Percentiles rank a stretch among this genome's conserved stretches.
Evolutionary conservation across 2,888 invertebrate species (phyloP).

Genomic region (Pilophorus perplexus): DNA sequence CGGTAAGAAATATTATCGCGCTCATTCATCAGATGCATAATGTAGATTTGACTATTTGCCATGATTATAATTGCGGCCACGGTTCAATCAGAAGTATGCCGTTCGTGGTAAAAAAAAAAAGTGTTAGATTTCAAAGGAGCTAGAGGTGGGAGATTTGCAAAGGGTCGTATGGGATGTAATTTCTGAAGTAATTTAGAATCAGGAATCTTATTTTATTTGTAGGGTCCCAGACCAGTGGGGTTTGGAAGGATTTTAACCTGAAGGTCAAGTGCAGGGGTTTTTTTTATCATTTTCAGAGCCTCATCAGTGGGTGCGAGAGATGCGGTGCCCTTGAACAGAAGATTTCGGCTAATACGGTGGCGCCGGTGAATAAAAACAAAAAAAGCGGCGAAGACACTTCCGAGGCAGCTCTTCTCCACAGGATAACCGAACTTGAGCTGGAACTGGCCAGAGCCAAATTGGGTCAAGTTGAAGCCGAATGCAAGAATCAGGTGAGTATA

Average conservation of each 20-base stretch:
- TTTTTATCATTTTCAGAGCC: conserved; percentile 53
- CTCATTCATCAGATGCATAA: not conserved
- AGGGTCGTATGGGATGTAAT: no score
- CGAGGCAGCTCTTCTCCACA: conserved; percentile 56
- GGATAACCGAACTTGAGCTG: conserved; percentile 85
- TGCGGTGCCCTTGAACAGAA: conserved; percentile 51
- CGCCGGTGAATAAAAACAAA: not conserved
- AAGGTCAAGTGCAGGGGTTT: not conserved
- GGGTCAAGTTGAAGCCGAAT: conserved; percentile 95
- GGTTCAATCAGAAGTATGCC: no score
- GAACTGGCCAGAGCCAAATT: conserved; percentile 96
- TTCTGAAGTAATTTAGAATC: no score
- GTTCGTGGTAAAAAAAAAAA: no score
- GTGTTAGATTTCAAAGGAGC: no score
- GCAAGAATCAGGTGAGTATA: conserved; percentile 76
- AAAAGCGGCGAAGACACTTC: conserved; percentile 30
- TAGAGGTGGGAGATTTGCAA: no score
- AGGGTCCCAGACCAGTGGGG: no score
- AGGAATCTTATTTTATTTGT: no score
- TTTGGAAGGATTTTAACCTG: not conserved
- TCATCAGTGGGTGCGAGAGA: conserved; percentile 59
- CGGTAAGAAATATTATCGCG: conserved; percentile 63
- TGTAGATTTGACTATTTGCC: no score
- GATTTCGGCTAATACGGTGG: not conserved
- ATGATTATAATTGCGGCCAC: no score